Conservation (phyloP, 1,140 invertebrate species). For the Yoshiicerus persimilis region DNA sequence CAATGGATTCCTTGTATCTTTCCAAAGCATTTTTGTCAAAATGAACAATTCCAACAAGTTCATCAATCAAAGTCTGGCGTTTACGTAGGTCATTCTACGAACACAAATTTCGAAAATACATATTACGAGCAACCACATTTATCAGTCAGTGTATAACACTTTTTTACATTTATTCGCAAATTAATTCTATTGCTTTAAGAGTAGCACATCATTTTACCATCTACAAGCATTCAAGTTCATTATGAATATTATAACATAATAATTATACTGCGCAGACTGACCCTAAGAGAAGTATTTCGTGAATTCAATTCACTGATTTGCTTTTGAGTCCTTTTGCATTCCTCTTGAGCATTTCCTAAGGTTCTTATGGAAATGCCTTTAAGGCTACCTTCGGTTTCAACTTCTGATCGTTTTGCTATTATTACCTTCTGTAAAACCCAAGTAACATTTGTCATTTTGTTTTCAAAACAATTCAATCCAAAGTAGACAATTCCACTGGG, state of each 20-base stretch:
- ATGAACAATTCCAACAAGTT: conserved; percentile 24
- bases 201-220: too few species aligned
- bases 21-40: conserved; percentile 39
- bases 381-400: conserved; percentile 25
- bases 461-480: too few species aligned
- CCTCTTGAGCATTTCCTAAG: not conserved
- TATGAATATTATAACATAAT: too few species aligned
- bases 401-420: not conserved
- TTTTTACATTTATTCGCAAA: too few species aligned
- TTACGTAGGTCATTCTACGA: conserved; percentile 22
- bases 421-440: conserved; percentile 16
- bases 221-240: too few species aligned
- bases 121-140: too few species aligned
- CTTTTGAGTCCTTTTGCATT: not conserved
- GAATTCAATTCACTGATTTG: not conserved
- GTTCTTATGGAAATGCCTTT: not conserved
- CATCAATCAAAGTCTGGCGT: conserved; percentile 16
- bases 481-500: too few species aligned
- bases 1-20: not conserved
- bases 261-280: too few species aligned
- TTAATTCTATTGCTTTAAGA: too few species aligned
- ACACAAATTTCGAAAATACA: too few species aligned
- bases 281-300: not conserved
- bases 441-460: too few species aligned
- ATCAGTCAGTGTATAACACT: too few species aligned